phyloP scores from a whole-genome alignment of 2,113 vertebrate genomes.

The Paracanthobrama guichenoti region DNA sequence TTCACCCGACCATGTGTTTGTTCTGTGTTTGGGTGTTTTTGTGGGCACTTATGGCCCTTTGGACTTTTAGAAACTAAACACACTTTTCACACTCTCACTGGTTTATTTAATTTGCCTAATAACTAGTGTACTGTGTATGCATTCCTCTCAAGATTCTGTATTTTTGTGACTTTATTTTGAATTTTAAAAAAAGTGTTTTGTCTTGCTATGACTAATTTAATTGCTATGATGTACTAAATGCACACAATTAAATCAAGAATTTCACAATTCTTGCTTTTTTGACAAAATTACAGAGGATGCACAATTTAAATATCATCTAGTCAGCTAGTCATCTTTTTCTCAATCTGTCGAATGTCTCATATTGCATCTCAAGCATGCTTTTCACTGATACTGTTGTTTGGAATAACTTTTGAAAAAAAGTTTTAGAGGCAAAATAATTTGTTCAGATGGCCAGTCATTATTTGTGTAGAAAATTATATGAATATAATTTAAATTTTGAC shows the following conservation, averaged over 20 bases:
- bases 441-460: background rate
- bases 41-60: background rate
- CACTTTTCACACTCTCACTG: background rate
- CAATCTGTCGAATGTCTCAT: no score
- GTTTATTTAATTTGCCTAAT: no score
- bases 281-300: background rate
- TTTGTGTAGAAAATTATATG: background rate
- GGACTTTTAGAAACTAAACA: background rate
- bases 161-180: background rate
- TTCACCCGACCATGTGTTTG: background rate
- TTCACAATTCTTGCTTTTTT: background rate
- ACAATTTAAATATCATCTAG: no score
- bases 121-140: no score
- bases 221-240: background rate
- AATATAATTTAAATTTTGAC: background rate
- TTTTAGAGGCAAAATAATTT: background rate
- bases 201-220: background rate
- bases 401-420: no score
- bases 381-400: no score
- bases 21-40: slow-evolving; percentile 3
- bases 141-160: no score
- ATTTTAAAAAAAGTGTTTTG: no score
- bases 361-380: no score
- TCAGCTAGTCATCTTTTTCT: background rate
- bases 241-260: background rate